These are phyloP conservation scores for Drosophila lini DNA, from an alignment of 1,140 invertebrate species.

Conservation along the genomic window DNA sequence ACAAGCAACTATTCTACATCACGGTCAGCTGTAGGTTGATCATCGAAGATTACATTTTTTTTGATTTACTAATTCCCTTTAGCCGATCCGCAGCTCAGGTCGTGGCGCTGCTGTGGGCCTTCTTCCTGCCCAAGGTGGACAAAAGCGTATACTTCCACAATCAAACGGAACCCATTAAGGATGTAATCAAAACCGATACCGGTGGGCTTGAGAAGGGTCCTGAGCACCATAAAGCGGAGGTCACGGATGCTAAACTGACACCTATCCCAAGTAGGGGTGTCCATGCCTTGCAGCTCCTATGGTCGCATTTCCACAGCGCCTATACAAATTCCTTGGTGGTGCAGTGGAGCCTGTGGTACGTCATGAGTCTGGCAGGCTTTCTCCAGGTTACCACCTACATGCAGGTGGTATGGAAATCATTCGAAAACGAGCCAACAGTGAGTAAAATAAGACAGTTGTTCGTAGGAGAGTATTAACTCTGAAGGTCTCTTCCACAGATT, in stretches of 20 bases:
- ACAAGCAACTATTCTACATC: conserved; percentile 89
- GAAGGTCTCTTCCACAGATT: conserved; percentile 22
- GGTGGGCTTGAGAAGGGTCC: conserved; percentile 1
- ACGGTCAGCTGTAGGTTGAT: conserved; percentile 86
- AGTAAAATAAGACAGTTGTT: background rate
- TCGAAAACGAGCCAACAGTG: conserved; percentile 72
- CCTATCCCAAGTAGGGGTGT: background rate
- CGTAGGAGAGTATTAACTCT: background rate
- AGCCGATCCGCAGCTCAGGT: conserved; percentile 86
- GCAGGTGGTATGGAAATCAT: conserved; percentile 91
- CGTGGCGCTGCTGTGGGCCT: conserved; percentile 89
- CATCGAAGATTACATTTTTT: background rate
- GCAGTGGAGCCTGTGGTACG: conserved; percentile 96
- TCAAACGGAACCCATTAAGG: conserved; percentile 7
- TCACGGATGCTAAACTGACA: background rate
- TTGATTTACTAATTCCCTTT: background rate
- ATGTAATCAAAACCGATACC: background rate
- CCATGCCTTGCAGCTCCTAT: conserved; percentile 85
- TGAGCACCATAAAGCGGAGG: background rate
- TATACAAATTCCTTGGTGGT: conserved; percentile 90
- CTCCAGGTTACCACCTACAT: conserved; percentile 92
- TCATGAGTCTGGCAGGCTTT: conserved; percentile 91
- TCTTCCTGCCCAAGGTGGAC: conserved; percentile 90
- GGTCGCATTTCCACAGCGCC: conserved; percentile 89
- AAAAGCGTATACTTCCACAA: conserved; percentile 93